A percentile compares a stretch with the other conserved stretches of the same genome.
Conservation (phyloP, 2,113 vertebrate species). For the Pampusana beccarii region DNA sequence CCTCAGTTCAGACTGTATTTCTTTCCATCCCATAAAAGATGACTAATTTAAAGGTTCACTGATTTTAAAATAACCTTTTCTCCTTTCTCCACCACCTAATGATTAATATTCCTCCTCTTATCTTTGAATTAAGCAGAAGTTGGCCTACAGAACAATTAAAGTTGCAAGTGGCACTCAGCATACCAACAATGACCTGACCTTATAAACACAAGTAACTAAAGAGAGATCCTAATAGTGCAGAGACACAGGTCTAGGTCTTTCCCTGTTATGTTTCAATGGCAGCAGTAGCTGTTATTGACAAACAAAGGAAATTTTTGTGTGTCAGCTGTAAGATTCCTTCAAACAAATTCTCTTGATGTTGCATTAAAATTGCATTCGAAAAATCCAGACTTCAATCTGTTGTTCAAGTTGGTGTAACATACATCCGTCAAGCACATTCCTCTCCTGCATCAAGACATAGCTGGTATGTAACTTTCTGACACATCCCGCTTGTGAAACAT, state of each 20-base stretch:
- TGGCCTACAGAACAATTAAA: not conserved
- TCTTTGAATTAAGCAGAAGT: not conserved
- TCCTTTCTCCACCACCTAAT: not conserved
- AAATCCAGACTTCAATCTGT: not conserved
- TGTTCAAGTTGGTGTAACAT: not conserved
- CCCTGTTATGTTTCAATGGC: not conserved
- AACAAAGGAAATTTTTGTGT: not conserved
- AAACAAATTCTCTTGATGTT: not conserved
- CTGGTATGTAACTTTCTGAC: not conserved
- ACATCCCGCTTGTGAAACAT: not conserved
- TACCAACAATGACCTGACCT: not conserved
- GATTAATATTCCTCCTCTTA: not conserved
- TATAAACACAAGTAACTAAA: not conserved
- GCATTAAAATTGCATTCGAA: not conserved
- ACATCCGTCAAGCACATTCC: not conserved
- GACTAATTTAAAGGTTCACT: not conserved
- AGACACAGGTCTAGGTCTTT: not conserved
- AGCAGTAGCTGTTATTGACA: not conserved
- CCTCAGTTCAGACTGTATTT: not conserved
- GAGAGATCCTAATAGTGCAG: not conserved
- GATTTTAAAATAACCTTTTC: not conserved
- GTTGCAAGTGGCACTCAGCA: not conserved
- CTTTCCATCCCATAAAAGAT: not conserved
- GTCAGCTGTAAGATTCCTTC: not conserved
- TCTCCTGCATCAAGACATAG: not conserved